Base-by-base conservation (phyloP, 2,888 invertebrate genomes). In the Nineta flava region DNA sequence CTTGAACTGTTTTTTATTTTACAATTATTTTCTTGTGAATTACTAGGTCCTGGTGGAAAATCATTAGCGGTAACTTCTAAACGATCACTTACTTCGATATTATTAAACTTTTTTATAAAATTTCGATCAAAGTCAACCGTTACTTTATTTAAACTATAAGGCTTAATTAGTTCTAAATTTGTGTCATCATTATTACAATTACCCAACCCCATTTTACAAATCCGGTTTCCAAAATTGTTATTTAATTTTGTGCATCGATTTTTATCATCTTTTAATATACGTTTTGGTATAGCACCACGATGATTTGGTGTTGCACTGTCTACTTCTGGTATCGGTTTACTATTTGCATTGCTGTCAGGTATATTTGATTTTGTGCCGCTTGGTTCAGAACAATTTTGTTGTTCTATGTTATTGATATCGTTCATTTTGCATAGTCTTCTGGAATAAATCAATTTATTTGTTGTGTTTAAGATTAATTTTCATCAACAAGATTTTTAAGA, bases 231-330 rank as follows among this genome's bases (percentile, higher is more conserved):
- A 44, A 60, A 51, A 53, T 63, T 63, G 48, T 63, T 63, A 48
- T 63, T 62, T 5, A 60, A 45, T 53, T 60, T 61, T 15, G 54
- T 50, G 7, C 56, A 49, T 16, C 47, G 34, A 16, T 49, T 44
- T 31, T 53, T 47, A 50, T 57, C 57, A 12, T 54, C 12, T 48
- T 54, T 46, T 50, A 55, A 57, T 41, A 51, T 54, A 17, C 53
- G 57, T 54, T 62, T 62, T 1, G 62, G 62, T 35, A 63, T 62
- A 10, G 62, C 63, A 32, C 63, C 63, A 52, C 59, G 62, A 49
- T 59, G 60, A 50, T 57, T 46, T 41, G 56, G 56, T 19, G 53
- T 49, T 46, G 42, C 50, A 40, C 50, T 55, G 50, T 53, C 55
- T 19, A 59, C 48, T 42, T 13, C 15, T 16, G 10, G 42, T 42